These are phyloP conservation scores for Danio choprae DNA, from an alignment of 2,797 vertebrate species.

Conservation along the genomic window DNA sequence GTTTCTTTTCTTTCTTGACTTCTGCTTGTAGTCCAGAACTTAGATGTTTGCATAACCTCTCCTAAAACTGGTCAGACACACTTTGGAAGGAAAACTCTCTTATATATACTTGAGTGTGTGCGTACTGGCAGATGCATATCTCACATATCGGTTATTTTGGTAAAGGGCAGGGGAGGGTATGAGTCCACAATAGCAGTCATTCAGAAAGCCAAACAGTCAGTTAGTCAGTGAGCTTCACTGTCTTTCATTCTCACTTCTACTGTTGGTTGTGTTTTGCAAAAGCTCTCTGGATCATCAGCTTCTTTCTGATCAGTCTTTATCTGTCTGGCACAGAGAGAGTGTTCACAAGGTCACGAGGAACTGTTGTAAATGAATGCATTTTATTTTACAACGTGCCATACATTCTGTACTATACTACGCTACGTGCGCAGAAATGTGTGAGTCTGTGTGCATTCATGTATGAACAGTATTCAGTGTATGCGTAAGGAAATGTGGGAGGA, in stretches of 20 bases:
- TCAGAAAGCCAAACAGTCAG: constrained; percentile 75
- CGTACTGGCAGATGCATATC: constrained; percentile 62
- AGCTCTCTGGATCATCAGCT: constrained; percentile 55
- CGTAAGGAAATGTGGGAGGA: constrained; percentile 9
- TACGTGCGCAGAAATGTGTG: constrained; percentile 19
- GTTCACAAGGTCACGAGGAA: constrained; percentile 45
- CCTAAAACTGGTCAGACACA: constrained; percentile 39
- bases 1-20: constrained; percentile 56
- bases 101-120: constrained; percentile 55
- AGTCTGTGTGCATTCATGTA: constrained; percentile 8
- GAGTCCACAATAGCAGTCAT: constrained; percentile 74
- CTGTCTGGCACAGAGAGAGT: constrained; percentile 44
- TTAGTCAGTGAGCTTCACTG: constrained; percentile 62
- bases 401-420: constrained; percentile 7
- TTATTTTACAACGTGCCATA: constrained; percentile 6
- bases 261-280: constrained; percentile 37
- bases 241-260: constrained; percentile 53
- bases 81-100: constrained; percentile 36
- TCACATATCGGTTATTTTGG: constrained; percentile 77
- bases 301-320: constrained; percentile 68
- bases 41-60: constrained; percentile 54
- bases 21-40: constrained; percentile 51
- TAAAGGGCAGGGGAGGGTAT: constrained; percentile 71
- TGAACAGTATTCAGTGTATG: constrained; percentile 11
- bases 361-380: constrained; percentile 28